Evolutionary conservation across 2,113 vertebrate species (phyloP), one percentile per base, ranked within the genome.

Genomic region (Odocoileus hemionus): DNA sequence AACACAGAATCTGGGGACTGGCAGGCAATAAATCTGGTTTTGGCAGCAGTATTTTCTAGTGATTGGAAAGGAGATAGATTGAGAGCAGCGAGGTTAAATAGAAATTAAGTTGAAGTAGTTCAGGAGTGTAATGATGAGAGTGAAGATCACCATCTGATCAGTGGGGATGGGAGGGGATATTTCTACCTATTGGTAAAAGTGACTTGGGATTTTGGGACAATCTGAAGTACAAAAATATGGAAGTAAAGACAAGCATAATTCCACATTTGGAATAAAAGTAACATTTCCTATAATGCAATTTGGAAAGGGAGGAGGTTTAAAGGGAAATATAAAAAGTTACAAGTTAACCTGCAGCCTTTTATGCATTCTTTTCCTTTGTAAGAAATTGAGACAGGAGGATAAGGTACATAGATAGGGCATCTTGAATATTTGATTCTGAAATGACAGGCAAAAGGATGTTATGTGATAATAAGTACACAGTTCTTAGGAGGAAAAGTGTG

Each of bases 71-170:
- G 93, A 91, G 82, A 91, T 28, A 30, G 84, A 36, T 61, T 33
- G 87, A 82, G 54, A 88, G 88, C 23, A 86, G 33, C 0, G 16
- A 95, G 91, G 88, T 91, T 82, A 82, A 85, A 61, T 47, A 82
- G 67, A 94, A 97, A 91, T 96, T 85, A 95, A 78, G 50, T 33
- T 60, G n/a, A 94, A 67, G 93, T 93, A 57, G 55, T 67, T 54
- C 21, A 74, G 50, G 19, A 74, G 28, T 76, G 14, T 30, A 43
- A 52, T 60, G 80, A 85, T 96, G 74, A 83, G 43, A 94, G 74
- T 6, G 7, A 57, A 96, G 94, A 84, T 61, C 30, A 79, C 36
- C 50, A 70, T 70, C 89, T 94, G 83, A 83, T 86, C 89, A 79
- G 13, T 30, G 11, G n/a, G 50, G 21, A 88, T 79, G 61, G n/a